Base-by-base conservation (phyloP, 2,113 vertebrate species). In the Aix galericulata region DNA sequence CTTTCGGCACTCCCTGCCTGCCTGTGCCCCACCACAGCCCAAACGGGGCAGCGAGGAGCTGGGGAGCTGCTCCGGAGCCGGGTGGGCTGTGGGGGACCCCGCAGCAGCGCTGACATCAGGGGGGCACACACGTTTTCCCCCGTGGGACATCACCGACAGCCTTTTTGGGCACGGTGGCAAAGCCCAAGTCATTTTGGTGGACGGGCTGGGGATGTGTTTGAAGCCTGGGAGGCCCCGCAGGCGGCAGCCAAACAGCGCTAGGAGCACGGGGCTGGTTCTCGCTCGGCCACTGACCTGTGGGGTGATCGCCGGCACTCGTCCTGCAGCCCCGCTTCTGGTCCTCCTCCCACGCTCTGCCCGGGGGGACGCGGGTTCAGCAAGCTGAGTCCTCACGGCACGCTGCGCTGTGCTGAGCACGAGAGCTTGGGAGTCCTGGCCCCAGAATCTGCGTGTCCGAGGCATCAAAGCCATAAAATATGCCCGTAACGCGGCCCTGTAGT, bases 401-500 rank as follows among this genome's bases (percentile, higher is more conserved):
- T 52, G 60, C 21, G 26, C 13, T 32, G 8, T 2, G 0, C 4
- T 2, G 0, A 62, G n/a, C 17, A 11, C 22, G 14, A 27, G 0
- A 21, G 0, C 56, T 63, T 46, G 17, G 1, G 0, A 84, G 34
- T 34, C 32, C 11, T 4, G 11, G 7, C 25, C 38, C 26, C 32
- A 7, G 34, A 69, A 55, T 1, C 42, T 8, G 22, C 10, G 32
- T 53, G 29, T 50, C 9, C 58, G 34, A 26, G 27, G 11, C 12
- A 59, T 25, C 31, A 75, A 77, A 88, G 66, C 60, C 13, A 31
- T 34, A 63, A 62, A 62, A 27, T 0, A 3, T 4, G 27, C 31
- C 31, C 0, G 0, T 27, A 68, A 75, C 4, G 1, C 22, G 22
- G 71, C 26, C 2, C 0, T 1, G 0, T 13, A 17, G 9, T 13